phyloP scores from a whole-genome alignment of 2,888 invertebrate species.

The Napeogenes sylphis region DNA sequence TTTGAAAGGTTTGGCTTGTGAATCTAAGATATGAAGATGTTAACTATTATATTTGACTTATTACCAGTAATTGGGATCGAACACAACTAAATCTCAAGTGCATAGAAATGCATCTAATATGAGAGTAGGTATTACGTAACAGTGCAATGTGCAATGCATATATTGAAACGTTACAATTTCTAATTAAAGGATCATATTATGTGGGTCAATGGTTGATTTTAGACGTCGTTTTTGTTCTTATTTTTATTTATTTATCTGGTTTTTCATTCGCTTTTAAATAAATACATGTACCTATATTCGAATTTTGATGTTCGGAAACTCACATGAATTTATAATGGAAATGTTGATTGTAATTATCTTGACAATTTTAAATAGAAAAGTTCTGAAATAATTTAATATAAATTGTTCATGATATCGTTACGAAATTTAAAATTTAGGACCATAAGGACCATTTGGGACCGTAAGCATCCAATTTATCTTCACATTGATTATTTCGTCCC shows the following conservation, averaged over 20 bases:
- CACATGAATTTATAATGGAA: too few relatives aligned
- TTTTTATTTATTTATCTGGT: too few relatives aligned
- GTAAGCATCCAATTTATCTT: neutral
- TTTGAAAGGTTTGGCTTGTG: neutral
- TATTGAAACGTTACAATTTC: constrained; percentile 45
- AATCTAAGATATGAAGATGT: neutral
- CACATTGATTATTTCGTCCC: neutral
- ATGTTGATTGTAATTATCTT: too few relatives aligned
- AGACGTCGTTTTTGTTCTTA: too few relatives aligned
- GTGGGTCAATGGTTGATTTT: neutral
- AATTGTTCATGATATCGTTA: too few relatives aligned
- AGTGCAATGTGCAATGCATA: constrained; percentile 40
- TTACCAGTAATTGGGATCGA: constrained; percentile 16
- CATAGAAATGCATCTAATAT: constrained; percentile 39
- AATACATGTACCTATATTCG: too few relatives aligned
- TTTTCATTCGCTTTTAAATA: too few relatives aligned
- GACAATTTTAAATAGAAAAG: too few relatives aligned
- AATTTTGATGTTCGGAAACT: too few relatives aligned
- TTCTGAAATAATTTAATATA: too few relatives aligned
- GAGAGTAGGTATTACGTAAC: constrained; percentile 43
- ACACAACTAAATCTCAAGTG: constrained; percentile 31
- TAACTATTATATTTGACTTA: constrained; percentile 12
- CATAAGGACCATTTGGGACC: too few relatives aligned
- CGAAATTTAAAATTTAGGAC: too few relatives aligned
- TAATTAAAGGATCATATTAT: constrained; percentile 38